Evolutionary conservation across 2,888 invertebrate species (phyloP), one percentile per base, ranked within the genome.

Genomic region (Trachelus stipa): DNA sequence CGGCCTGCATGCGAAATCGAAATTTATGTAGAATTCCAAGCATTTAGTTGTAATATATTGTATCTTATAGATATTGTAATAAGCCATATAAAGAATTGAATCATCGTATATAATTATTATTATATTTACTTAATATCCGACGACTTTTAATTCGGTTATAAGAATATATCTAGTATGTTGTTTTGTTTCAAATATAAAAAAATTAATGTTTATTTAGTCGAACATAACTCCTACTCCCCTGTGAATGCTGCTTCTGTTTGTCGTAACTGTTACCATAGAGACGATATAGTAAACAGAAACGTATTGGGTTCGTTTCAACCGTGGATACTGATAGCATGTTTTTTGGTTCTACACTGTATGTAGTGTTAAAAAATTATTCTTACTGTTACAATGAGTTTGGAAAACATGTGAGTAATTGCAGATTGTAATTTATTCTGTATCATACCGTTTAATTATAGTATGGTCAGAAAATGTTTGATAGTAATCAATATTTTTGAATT

Each of bases 31-130:
- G 74, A 35, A 74, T 40, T 69, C 76, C 12, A 34, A 68, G n/a
- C 75, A 73, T 77, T 33, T 81, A 83, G 77, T 33, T 82, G 74
- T 85, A 84, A 80, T 77, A 80, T 85, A 83, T 80, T 83, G 77
- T 82, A 81, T 79, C 80, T 82, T 81, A 79, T 76, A 79, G 74
- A 35, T n/a, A 74, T 74, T 74, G 74, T 74, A 74, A 74, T 34
- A 74, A 74, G 74, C 37, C 74, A 74, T 74, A 74, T 37, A 35
- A 74, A 74, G 34, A 35, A 74, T 74, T 74, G 56, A 56, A 56
- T 56, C 56, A 23, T 23, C 56, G 56, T 56, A 23, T 56, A 56
- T 56, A 23, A 56, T 56, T 23, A 56, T 40, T 40, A 40, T 56
- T 15, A 56, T 23, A 56, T 56, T 56, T 56, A 56, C 23, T 56